phyloP scores from a whole-genome alignment of 2,797 vertebrate genomes.

The Sebastes trivittatus region DNA sequence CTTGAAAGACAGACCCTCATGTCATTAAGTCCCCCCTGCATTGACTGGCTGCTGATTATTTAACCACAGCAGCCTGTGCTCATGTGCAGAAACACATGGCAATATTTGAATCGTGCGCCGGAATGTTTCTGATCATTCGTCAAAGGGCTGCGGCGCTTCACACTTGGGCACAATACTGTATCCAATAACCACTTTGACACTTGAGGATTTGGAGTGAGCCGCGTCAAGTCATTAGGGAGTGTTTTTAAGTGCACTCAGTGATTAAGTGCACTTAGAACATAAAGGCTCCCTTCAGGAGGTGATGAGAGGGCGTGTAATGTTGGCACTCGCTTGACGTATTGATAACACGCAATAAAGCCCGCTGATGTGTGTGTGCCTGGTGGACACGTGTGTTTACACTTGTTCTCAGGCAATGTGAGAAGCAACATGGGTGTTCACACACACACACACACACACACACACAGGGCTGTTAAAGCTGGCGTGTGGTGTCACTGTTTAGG shows the following conservation, averaged over 20 bases:
- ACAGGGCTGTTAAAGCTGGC: neutral
- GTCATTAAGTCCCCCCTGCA: neutral
- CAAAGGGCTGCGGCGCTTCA: neutral
- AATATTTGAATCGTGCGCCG: neutral
- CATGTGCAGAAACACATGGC: neutral
- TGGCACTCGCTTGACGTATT: slow-evolving; percentile 25
- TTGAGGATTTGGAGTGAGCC: slow-evolving; percentile 10
- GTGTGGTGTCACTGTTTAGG: slow-evolving; percentile 21
- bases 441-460: slow-evolving; percentile 2
- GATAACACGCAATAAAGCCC: slow-evolving; percentile 29
- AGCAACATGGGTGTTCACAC: slow-evolving; percentile 16
- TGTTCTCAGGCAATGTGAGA: slow-evolving; percentile 49
- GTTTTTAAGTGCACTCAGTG: slow-evolving; percentile 64
- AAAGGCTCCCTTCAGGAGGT: slow-evolving; percentile 45
- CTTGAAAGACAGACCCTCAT: neutral
- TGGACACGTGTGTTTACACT: slow-evolving; percentile 54
- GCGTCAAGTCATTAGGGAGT: slow-evolving; percentile 40
- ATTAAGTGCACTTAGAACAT: slow-evolving; percentile 58
- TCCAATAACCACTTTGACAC: slow-evolving; percentile 45
- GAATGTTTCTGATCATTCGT: slow-evolving; percentile 1
- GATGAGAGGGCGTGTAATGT: slow-evolving; percentile 47
- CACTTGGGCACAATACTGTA: neutral
- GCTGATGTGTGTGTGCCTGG: slow-evolving; percentile 25
- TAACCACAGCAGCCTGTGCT: neutral
- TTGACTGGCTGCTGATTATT: neutral